Percentiles rank a stretch among this genome's conserved stretches.
Evolutionary conservation across 2,797 vertebrate species (phyloP).

Genomic region (Diglossa cyanea): DNA sequence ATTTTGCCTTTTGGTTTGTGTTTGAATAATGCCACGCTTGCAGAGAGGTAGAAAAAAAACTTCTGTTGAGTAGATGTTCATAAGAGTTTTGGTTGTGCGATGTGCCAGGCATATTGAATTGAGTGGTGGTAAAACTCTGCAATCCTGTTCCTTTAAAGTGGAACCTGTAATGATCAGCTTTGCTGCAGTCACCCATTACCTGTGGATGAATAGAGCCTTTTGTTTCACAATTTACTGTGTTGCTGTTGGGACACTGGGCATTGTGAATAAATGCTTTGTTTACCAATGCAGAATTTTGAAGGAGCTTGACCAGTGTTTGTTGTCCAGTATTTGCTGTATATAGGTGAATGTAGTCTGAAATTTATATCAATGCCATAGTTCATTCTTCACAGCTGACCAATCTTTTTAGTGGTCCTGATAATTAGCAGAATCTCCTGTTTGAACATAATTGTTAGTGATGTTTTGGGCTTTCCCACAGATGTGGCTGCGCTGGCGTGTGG

Average conservation of each 20-base stretch:
- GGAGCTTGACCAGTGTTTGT: not conserved
- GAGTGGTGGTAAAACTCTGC: not conserved
- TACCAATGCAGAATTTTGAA: not conserved
- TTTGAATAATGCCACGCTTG: not conserved
- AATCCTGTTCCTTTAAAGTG: not conserved
- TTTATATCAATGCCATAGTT: not conserved
- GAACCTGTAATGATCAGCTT: not conserved
- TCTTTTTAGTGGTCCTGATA: not conserved
- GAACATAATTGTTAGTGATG: not conserved
- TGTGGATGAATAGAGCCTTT: not conserved
- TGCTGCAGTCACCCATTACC: not conserved
- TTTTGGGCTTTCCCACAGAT: constrained; percentile 76
- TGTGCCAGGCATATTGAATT: not conserved
- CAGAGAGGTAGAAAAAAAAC: not conserved
- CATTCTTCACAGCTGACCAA: not conserved
- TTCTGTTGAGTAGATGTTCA: not conserved
- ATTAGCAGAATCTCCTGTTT: not conserved
- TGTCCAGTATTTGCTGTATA: not conserved
- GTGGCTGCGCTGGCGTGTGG: constrained; percentile 88
- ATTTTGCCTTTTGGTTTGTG: not conserved
- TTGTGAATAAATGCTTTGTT: not conserved
- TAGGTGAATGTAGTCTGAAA: not conserved
- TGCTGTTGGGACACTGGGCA: not conserved
- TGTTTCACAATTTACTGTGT: not conserved
- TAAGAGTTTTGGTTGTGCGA: not conserved